Base-by-base conservation (phyloP, 2,797 vertebrate species). In the Ceyx erithaca region DNA sequence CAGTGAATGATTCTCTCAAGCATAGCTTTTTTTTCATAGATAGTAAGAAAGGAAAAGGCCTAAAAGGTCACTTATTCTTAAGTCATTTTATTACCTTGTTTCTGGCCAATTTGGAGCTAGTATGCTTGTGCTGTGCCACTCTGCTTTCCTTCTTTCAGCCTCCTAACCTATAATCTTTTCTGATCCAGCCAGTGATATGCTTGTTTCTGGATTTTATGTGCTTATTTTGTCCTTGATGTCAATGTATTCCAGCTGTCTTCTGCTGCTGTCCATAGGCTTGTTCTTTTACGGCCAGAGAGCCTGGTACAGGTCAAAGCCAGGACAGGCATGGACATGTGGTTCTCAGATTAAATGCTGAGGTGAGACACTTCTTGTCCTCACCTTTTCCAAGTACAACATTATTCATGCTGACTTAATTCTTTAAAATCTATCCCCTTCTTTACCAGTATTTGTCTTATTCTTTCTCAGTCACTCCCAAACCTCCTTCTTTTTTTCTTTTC, bases 391-490 rank as follows among this genome's bases (percentile, higher is more conserved):
- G 26, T 45, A 25, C 15, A 63, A 54, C 13, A 6, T 85, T 80
- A 80, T 89, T 94, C 33, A 52, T 92, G 55, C 43, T 83, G 76
- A 80, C 55, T 87, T 92, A 51, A 73, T 91, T 87, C 3, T 78
- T 94, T 66, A 26, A 46, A 54, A 45, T 33, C 14, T 75, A 48
- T 48, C 26, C 11, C 28, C 26, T 75, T 72, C 30, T 88, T 52
- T 54, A 48, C 30, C 26, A 75, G 8, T 35, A 51, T 62, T 82
- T 87, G n/a, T 9, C 26, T 69, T 69, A 7, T 4, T 63, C 7
- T 76, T 89, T 63, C 20, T 77, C 35, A 31, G 1, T 89, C 7
- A 2, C 6, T 85, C 69, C 30, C 7, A 63, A n/a, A 82, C 28
- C 6, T 1, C 0, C 20, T 78, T 46, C 3, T 7, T 63, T 83